Base-by-base conservation (phyloP, 2,888 invertebrate species). In the Cremastobaeus sp. region DNA sequence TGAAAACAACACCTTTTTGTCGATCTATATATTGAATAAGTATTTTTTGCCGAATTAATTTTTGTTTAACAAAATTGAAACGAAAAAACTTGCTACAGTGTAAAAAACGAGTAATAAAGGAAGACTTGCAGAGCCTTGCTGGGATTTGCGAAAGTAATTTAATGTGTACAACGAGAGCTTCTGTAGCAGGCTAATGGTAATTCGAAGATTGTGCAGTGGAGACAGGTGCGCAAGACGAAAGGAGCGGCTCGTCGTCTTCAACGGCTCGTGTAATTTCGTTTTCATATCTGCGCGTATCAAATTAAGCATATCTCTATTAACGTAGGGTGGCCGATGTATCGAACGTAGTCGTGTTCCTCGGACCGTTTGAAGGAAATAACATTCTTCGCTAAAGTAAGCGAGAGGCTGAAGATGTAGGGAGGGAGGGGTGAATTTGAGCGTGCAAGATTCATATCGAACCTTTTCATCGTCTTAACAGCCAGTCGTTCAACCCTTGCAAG, bases 401-500 rank as follows among this genome's bases (percentile, higher is more conserved):
- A n/a, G n/a, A n/a, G 32, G 20, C 2, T 14, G 50, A 12, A 37
- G 48, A 20, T 1, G 6, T 15, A 14, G 6, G 14, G 21, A 30
- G 9, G 39, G 30, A 50, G 55, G 43, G 35, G 57, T 35, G 37
- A 30, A 11, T 50, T 57, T 18, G 37, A 59, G 54, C 41, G 55
- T 28, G 43, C 39, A 52, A 73, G 74, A 74, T 74, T 69, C 69
- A 74, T 74, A 74, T 70, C 74, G 62, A 70, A 65, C 60, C 65
- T 60, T 74, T 74, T 74, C 74, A 71, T 75, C 70, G 74, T 71
- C 74, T 75, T 62, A 75, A 68, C 74, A 66, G 55, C 15, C 39
- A 65, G 57, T 64, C 69, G 57, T 69, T 59, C 32, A 68, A 55
- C 64, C 57, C 62, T 69, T 54, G 48, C 57, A 52, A 69, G 60